These are phyloP conservation scores for Lepidurus arcticus DNA, from an alignment of 1,140 invertebrate genomes.

Conservation along the genomic window DNA sequence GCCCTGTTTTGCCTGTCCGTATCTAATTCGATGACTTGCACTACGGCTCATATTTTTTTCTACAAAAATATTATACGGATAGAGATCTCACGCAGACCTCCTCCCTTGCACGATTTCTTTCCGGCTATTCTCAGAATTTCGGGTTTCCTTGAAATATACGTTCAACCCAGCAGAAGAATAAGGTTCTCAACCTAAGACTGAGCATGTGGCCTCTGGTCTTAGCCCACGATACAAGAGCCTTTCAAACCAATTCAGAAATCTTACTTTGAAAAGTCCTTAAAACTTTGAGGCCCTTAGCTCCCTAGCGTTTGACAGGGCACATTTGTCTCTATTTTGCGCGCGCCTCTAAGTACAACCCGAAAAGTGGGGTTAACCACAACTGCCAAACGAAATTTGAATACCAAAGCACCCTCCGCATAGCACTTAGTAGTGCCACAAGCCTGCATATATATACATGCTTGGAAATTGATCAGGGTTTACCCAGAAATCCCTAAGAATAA, in stretches of 20 bases:
- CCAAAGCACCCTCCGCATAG: background rate
- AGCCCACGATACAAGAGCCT: background rate
- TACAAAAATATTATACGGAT: background rate
- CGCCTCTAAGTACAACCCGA: background rate
- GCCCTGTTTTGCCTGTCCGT: constrained; percentile 14
- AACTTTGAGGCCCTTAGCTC: background rate
- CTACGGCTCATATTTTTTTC: background rate
- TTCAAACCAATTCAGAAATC: background rate
- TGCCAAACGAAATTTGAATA: background rate
- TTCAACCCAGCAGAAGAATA: background rate
- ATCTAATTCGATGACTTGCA: constrained; percentile 19
- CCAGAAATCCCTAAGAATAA: background rate
- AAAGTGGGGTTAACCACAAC: background rate
- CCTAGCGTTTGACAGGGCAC: background rate
- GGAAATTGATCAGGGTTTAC: background rate
- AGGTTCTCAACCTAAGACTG: constrained; percentile 1
- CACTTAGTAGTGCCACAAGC: background rate
- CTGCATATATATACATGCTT: background rate
- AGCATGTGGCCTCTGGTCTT: background rate
- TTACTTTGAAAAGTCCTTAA: background rate
- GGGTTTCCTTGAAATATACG: background rate
- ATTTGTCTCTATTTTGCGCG: constrained; percentile 15
- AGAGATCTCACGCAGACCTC: background rate
- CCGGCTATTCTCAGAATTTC: background rate
- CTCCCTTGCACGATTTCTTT: background rate